Evolutionary conservation across 2,888 invertebrate species (phyloP).

Genomic region (Timema podura): DNA sequence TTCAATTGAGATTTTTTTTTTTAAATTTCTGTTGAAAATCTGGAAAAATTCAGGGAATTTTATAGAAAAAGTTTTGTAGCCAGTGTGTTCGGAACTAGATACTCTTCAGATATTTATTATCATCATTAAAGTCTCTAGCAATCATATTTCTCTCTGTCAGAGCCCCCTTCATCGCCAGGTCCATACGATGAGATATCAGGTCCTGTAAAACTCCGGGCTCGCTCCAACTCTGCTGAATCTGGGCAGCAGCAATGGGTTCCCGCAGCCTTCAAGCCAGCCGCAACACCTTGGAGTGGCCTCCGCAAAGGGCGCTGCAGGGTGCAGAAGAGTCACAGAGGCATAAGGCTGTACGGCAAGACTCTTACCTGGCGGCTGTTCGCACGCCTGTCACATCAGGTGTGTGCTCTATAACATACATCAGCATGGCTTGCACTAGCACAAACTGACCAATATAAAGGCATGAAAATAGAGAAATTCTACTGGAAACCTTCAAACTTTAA

Average conservation of each 20-base stretch:
- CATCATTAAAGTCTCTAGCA: too few species aligned
- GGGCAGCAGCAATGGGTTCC: conserved; percentile 42
- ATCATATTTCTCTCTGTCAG: background rate
- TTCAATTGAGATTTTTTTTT: too few species aligned
- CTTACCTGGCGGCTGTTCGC: conserved; percentile 47
- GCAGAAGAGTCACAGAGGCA: conserved; percentile 39
- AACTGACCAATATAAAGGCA: too few species aligned
- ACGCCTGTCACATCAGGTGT: conserved; percentile 40
- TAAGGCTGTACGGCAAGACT: conserved; percentile 48
- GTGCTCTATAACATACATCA: background rate
- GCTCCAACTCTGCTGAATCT: conserved; percentile 56
- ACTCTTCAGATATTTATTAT: too few species aligned
- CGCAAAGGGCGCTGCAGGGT: conserved; percentile 1
- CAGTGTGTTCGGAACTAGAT: too few species aligned
- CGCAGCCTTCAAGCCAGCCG: conserved; percentile 20
- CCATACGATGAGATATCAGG: conserved; percentile 41
- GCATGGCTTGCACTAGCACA: background rate
- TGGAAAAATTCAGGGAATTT: too few species aligned
- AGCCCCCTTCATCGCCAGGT: conserved; percentile 1
- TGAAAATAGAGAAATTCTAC: too few species aligned
- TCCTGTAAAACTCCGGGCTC: conserved; percentile 46
- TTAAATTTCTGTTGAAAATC: too few species aligned
- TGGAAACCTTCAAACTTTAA: too few species aligned
- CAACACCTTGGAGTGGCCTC: conserved; percentile 11
- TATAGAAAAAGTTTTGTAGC: too few species aligned